These are phyloP conservation scores for Yponomeuta evonymella DNA, from an alignment of 2,888 invertebrate species.

Conservation along the genomic window DNA sequence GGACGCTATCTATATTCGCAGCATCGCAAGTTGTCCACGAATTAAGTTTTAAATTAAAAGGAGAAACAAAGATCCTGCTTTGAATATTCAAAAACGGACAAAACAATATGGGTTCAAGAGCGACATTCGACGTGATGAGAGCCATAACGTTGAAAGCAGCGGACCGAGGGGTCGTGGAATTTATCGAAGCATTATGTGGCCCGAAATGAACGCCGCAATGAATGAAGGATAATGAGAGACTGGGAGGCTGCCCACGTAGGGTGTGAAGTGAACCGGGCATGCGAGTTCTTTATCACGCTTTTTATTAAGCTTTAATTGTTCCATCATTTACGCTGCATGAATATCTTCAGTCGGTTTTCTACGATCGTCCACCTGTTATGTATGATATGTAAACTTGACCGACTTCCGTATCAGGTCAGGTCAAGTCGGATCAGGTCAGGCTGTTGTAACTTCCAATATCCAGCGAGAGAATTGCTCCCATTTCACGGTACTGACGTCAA, in stretches of 20 bases:
- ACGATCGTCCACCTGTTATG: slow-evolving; percentile 17
- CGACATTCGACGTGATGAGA: slow-evolving; percentile 38
- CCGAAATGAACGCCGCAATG: slow-evolving; percentile 28
- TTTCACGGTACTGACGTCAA: neutral
- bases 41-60: neutral
- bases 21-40: neutral
- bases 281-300: slow-evolving; percentile 16
- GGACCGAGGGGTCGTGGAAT: slow-evolving; percentile 29
- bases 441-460: slow-evolving; percentile 34
- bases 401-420: slow-evolving; percentile 27
- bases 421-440: slow-evolving; percentile 30
- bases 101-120: slow-evolving; percentile 36
- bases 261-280: slow-evolving; percentile 10
- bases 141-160: slow-evolving; percentile 33
- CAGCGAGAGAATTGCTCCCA: slow-evolving; percentile 20
- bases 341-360: neutral
- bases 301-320: slow-evolving; percentile 15
- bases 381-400: slow-evolving; percentile 40
- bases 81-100: slow-evolving; percentile 45
- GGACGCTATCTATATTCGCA: neutral
- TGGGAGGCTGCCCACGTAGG: slow-evolving; percentile 22
- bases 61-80: slow-evolving; percentile 35
- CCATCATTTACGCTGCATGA: slow-evolving; percentile 8
- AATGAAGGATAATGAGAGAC: slow-evolving; percentile 29
- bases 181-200: slow-evolving; percentile 33